These are phyloP conservation scores for Craniophora ligustri DNA, from an alignment of 2,888 invertebrate genomes.

Conservation along the genomic window DNA sequence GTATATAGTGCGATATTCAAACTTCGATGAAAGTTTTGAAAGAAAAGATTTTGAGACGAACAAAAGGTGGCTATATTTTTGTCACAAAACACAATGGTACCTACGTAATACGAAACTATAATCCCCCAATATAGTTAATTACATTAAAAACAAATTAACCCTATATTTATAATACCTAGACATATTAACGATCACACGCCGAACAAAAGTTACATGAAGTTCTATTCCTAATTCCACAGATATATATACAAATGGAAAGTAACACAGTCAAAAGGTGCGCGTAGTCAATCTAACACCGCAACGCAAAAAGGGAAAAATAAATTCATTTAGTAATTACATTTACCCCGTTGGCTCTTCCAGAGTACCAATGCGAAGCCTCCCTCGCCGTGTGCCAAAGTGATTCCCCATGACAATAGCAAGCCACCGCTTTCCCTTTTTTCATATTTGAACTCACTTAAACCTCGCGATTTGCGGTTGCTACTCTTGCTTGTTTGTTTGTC, in stretches of 20 bases:
- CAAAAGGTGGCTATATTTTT: too few relatives aligned
- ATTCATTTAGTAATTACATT: conserved; percentile 34
- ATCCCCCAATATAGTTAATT: too few relatives aligned
- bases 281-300: conserved; percentile 13
- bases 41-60: too few relatives aligned
- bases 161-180: too few relatives aligned
- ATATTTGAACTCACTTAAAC: conserved; percentile 85
- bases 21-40: too few relatives aligned
- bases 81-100: too few relatives aligned
- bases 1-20: too few relatives aligned
- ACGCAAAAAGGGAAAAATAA: conserved; percentile 19
- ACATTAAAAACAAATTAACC: too few relatives aligned
- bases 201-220: not conserved
- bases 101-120: too few relatives aligned
- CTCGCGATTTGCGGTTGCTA: conserved; percentile 70
- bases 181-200: too few relatives aligned
- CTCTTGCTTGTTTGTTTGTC: conserved; percentile 74
- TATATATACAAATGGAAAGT: not conserved
- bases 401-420: conserved; percentile 73
- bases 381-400: conserved; percentile 68
- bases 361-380: conserved; percentile 4
- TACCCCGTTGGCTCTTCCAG: conserved; percentile 34
- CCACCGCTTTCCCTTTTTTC: conserved; percentile 76
- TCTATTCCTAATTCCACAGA: not conserved
- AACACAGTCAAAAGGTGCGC: not conserved